Base-by-base conservation (phyloP, 2,888 invertebrate species). In the Cordilura impudica region DNA sequence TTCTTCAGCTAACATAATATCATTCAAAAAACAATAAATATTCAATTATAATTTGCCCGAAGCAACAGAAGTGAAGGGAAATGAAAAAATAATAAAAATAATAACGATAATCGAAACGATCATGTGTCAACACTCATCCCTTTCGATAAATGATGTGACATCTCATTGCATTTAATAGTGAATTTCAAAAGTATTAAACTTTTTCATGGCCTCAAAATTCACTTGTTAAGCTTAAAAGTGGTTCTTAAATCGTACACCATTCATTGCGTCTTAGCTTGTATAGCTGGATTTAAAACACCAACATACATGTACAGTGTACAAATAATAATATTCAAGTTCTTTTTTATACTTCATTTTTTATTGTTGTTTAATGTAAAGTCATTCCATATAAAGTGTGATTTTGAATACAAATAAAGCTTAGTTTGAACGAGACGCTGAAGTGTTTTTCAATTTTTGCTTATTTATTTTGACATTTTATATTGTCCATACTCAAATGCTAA, bases 401-500 rank as follows among this genome's bases (percentile, higher is more conserved):
- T 66, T 39, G 4, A 58, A 58, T 58, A 19, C 19, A 19, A 63
- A 63, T 61, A 29, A 29, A 26, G 26, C 26, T 47, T 23, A 16
- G 29, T 47, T 26, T 23, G 12, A 61, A 45, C 39, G 39, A 61
- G 16, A 61, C 4, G 21, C 16, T 45, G 14, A 29, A 26, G 47
- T 29, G 19, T 51, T 12, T 51, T 60, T 39, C 6, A n/a, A 43
- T n/a, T 10, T 19, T 35, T 49, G 47, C 26, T 39, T 49, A 54
- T 54, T 29, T 71, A 45, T 56, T 72, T 47, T 63, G 63, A 56
- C 72, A 72, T 54, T 61, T 29, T 23, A 51, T 61, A 26, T 43
- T 71, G 70, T 53, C 53, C 23, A 31, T 63, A 29, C 54, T 63
- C 19, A 71, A 72, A 72, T 72, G 72, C 72, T 72, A 72, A 72